Conservation (phyloP, 1,140 invertebrate genomes). For the Platorchestia sp. region DNA sequence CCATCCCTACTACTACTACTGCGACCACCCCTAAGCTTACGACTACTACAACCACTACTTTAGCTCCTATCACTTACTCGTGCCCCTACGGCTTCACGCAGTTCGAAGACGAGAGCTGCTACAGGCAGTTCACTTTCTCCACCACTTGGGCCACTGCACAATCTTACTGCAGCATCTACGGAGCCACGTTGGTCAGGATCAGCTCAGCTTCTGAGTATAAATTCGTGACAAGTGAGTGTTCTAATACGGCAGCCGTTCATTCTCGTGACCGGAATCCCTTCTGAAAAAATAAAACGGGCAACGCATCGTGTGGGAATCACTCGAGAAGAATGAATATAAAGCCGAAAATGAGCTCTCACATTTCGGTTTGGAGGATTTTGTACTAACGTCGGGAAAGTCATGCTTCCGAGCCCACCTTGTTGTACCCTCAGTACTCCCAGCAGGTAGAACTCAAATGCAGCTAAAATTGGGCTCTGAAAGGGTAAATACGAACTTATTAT, state of each 20-base stretch:
- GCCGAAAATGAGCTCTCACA: not conserved
- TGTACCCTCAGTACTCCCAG: not conserved
- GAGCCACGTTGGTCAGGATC: conserved; percentile 27
- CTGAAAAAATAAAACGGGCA: not conserved
- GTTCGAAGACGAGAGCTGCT: not conserved
- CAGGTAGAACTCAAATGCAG: not conserved
- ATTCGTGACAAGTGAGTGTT: conserved; percentile 9
- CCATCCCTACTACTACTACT: not conserved
- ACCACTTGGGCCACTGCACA: not conserved
- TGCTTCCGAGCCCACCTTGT: not conserved
- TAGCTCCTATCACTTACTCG: conserved; percentile 32
- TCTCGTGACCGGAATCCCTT: not conserved
- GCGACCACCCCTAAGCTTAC: not conserved
- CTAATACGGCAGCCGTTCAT: not conserved
- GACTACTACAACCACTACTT: not conserved
- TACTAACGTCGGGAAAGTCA: not conserved
- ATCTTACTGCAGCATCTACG: not conserved
- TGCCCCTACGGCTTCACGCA: not conserved
- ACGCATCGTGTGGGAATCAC: not conserved
- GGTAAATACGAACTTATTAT: not conserved
- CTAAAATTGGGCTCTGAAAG: not conserved
- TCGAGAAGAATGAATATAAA: not conserved
- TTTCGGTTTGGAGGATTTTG: not conserved
- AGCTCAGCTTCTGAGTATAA: not conserved
- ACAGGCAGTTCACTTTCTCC: not conserved